Evolutionary conservation across 2,888 invertebrate species (phyloP).

Genomic region (Syrista parreyssii): DNA sequence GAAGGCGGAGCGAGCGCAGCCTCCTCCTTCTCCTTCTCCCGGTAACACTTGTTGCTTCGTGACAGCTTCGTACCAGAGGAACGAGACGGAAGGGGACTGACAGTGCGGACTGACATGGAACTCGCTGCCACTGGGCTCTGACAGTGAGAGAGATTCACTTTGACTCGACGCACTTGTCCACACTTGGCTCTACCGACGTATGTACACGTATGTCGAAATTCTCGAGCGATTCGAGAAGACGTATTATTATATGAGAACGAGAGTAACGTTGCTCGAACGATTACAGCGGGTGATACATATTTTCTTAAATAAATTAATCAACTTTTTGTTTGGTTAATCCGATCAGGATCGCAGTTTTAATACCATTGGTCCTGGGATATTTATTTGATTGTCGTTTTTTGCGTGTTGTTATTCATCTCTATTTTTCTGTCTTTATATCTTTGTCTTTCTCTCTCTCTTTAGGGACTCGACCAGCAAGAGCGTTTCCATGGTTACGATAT

Average conservation of each 20-base stretch:
- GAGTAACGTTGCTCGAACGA: not conserved
- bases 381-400: not conserved
- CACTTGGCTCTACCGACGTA: not conserved
- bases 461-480: conserved; percentile 15
- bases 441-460: not conserved
- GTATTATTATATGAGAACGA: not conserved
- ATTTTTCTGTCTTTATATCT: not conserved
- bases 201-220: not conserved
- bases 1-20: conserved; percentile 55
- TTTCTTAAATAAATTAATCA: not conserved
- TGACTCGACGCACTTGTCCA: not conserved
- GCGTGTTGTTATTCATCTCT: not conserved
- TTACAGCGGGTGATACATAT: not conserved
- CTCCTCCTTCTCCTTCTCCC: conserved; percentile 27
- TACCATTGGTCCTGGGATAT: not conserved
- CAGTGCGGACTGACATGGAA: conserved; percentile 21
- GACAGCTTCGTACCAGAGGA: conserved; percentile 30
- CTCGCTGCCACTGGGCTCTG: not conserved
- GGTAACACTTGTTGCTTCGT: conserved; percentile 59
- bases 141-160: not conserved
- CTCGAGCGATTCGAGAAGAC: not conserved
- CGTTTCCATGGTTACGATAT: conserved; percentile 59
- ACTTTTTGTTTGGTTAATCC: not conserved
- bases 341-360: not conserved
- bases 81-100: conserved; percentile 3